These are phyloP conservation scores for Hydrozoanthus gracilis DNA, from an alignment of 92 coral and sea anemone genomes.

Conservation along the genomic window DNA sequence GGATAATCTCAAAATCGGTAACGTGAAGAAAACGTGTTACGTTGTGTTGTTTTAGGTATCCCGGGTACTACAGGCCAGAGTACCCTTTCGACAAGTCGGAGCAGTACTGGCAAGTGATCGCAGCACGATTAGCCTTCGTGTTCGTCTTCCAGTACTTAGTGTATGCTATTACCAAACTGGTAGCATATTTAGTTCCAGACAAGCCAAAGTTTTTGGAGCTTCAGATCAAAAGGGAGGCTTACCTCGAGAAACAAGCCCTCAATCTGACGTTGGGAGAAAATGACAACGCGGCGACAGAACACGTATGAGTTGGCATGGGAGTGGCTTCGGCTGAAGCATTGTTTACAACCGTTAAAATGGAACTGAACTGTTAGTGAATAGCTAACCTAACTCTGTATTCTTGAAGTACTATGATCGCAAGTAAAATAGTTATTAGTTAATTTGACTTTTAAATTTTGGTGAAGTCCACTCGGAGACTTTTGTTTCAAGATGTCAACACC, in stretches of 20 bases:
- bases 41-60: slow-evolving; percentile 60
- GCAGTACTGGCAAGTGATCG: slow-evolving; percentile 93
- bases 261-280: slow-evolving; percentile 30
- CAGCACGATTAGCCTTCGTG: slow-evolving; percentile 90
- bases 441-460: too few species aligned
- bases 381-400: too few species aligned
- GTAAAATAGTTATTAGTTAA: too few species aligned
- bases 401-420: too few species aligned
- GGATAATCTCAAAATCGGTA: neutral
- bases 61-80: slow-evolving; percentile 69
- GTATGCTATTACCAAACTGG: slow-evolving; percentile 82
- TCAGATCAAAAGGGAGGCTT: slow-evolving; percentile 86
- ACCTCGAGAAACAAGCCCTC: slow-evolving; percentile 82
- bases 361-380: too few species aligned
- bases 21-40: neutral
- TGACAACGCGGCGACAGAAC: neutral
- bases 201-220: slow-evolving; percentile 82
- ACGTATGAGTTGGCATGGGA: too few species aligned
- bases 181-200: slow-evolving; percentile 95
- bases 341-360: too few species aligned
- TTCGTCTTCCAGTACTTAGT: slow-evolving; percentile 93
- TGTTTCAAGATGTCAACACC: too few species aligned
- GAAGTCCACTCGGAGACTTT: too few species aligned
- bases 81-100: slow-evolving; percentile 75
- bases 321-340: too few species aligned